Base-by-base conservation (phyloP, 35 echinoderm and acorn worm genomes). In the Strongylocentrotus purpuratus region DNA sequence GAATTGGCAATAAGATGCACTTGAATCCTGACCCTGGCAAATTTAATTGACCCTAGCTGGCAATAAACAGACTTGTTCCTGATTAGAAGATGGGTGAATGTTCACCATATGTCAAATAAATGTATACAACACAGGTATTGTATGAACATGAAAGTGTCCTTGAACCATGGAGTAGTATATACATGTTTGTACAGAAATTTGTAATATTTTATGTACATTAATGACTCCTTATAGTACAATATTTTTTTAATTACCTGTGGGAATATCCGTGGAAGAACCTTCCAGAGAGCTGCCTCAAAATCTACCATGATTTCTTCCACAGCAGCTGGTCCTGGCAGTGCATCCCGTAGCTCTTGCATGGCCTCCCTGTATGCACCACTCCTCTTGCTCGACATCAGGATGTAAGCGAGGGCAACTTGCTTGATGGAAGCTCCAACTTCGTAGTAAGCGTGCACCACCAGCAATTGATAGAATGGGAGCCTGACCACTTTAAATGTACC, bases 221-320 rank as follows among this genome's bases (percentile, higher is more conserved):
- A 41, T 41, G 35, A 41, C 35, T 41, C 35, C 35, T 41, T 0
- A 41, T 41, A 41, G 35, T 41, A 41, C 35, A 41, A 41, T 85
- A 2, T 85, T 20, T 31, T 20, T 89, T 28, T 2, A 89, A 35
- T 89, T 89, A 89, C 87, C 87, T 89, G 87, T 35, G 87, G 87
- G 32, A 89, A 89, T 14, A 89, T 32, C 22, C 33, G 87, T 31
- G 87, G 87, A 31, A 89, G 87, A 89, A 35, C 6, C 87, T 31
- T 89, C 87, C 87, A 89, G 87, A 89, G 87, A 35, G 87, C 87
- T 31, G 87, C 87, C 6, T 89, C 87, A 35, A 89, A 89, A 32
- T 89, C 87, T 15, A 35, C 33, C 87, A 89, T 89, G 33, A 89
- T 89, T 35, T 89, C 87, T 1, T 89, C 87, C 1, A 89, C 87